Percentiles rank a stretch among this genome's conserved stretches.
These are phyloP conservation scores for Dermochelys coriacea DNA, from an alignment of 2,797 vertebrate species.

Conservation along the genomic window DNA sequence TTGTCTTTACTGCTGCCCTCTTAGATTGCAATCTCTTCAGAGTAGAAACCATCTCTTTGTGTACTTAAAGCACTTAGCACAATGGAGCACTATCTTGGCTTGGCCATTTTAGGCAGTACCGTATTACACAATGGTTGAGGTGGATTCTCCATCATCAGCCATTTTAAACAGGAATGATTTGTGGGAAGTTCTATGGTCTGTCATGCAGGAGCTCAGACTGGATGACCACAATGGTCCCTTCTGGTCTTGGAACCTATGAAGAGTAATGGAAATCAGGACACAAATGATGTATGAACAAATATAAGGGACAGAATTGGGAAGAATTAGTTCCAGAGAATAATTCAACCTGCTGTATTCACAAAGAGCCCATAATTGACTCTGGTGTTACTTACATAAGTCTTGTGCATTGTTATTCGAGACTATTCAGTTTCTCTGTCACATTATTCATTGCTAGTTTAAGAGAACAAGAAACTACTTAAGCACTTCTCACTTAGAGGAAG, in stretches of 20 bases:
- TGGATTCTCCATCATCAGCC: not conserved
- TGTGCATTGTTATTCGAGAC: conserved; percentile 21
- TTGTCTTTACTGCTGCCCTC: not conserved
- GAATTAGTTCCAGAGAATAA: conserved; percentile 27
- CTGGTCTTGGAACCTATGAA: not conserved
- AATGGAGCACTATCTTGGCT: not conserved
- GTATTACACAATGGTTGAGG: not conserved
- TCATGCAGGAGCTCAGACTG: no score
- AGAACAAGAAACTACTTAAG: conserved; percentile 7
- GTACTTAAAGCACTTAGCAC: not conserved
- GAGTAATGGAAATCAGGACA: conserved; percentile 1
- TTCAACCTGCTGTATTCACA: conserved; percentile 55
- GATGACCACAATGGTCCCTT: no score
- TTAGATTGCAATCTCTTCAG: not conserved
- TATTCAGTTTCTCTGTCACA: conserved; percentile 13
- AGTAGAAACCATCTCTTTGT: not conserved
- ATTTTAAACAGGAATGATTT: no score
- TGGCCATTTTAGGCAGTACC: fast-evolving
- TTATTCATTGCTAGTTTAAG: not conserved
- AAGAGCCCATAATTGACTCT: not conserved
- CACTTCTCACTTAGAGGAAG: not conserved
- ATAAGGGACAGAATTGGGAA: not conserved
- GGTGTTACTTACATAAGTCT: not conserved
- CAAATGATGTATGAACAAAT: not conserved
- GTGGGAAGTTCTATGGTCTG: no score